These are phyloP conservation scores for Channa striata DNA, from an alignment of 2,797 vertebrate species.

Conservation along the genomic window DNA sequence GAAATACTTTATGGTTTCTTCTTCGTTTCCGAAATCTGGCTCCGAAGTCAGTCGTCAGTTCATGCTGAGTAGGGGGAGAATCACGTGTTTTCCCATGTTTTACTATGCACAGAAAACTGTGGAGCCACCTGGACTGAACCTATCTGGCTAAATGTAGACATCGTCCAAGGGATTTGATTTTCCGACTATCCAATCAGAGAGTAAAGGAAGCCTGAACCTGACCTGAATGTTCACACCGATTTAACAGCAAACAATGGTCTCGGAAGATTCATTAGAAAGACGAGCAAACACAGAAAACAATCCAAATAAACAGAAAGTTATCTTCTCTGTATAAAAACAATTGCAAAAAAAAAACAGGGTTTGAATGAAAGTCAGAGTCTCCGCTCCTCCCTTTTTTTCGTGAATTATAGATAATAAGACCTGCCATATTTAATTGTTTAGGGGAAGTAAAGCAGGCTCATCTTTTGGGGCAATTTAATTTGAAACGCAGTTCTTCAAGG, in stretches of 20 bases:
- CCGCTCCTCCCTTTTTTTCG: conserved; percentile 38
- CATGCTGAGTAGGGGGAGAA: too few species aligned
- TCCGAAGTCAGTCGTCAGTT: too few species aligned
- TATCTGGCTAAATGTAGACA: too few species aligned
- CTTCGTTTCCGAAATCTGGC: too few species aligned
- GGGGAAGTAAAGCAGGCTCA: conserved; percentile 65
- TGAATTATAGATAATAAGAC: conserved; percentile 70
- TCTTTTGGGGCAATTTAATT: conserved; percentile 80
- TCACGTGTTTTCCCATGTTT: too few species aligned
- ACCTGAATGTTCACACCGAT: conserved; percentile 32
- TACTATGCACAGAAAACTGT: too few species aligned
- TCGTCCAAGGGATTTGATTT: conserved; percentile 15
- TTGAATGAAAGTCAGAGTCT: conserved; percentile 36
- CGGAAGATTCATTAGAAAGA: conserved; percentile 29
- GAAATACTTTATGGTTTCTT: too few species aligned
- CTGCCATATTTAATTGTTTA: conserved; percentile 74
- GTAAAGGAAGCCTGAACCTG: conserved; percentile 5
- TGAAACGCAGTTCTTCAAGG: conserved; percentile 72
- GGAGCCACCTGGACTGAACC: too few species aligned
- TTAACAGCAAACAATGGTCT: conserved; percentile 2
- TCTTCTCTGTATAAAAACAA: conserved; percentile 3
- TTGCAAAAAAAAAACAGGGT: conserved; percentile 9
- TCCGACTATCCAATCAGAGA: not conserved
- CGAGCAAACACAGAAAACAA: conserved; percentile 17
- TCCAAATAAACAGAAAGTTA: conserved; percentile 18